Base-by-base conservation (phyloP, 2,888 invertebrate genomes). In the Andrena dorsata region DNA sequence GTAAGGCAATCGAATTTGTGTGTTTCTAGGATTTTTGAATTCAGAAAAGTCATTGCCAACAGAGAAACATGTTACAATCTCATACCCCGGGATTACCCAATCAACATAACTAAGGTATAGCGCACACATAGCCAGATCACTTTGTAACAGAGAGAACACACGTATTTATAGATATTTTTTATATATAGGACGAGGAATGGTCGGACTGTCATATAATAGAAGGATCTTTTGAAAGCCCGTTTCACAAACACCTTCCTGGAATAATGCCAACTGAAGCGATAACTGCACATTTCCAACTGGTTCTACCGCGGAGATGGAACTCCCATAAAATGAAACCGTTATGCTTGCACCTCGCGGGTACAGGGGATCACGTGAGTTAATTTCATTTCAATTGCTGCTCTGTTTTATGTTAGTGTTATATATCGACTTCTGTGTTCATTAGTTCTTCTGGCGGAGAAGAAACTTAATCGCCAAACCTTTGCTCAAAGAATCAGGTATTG, bases 341-440 rank as follows among this genome's bases (percentile, higher is more conserved):
- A 51, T 99, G 99, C 93, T 95, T 99, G 84, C 99, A 99, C 92
- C 95, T 99, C 86, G 99, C 99, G 35, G 99, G 99, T 41, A 99
- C 99, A 58, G 99, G 99, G 61, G 99, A 99, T 95, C 99, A 99
- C 95, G 98, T 98, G 95, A 95, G 96, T 66, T 20, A 35, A 32
- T 64, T 8, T 4, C 49, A 64, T 56, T 35, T 56, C 32, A n/a
- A 71, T 71, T 51, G 69, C 79, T 74, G 60, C 0, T 7, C 28
- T 35, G 53, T 70, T 76, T 65, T 47, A 5, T 6, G 4, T 61
- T 23, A 20, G 53, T 68, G 26, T n/a, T 16, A 16, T 60, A 10
- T 32, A 4, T 64, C 90, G 91, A 16, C 10, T 26, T 53, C 8
- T 41, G 41, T 16, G 16, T 41, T 13, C 20, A 35, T 56, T 94